Percentiles rank a stretch among this genome's conserved stretches.
These are phyloP conservation scores for Ostrea edulis DNA, from an alignment of 1,140 invertebrate species.

Conservation along the genomic window DNA sequence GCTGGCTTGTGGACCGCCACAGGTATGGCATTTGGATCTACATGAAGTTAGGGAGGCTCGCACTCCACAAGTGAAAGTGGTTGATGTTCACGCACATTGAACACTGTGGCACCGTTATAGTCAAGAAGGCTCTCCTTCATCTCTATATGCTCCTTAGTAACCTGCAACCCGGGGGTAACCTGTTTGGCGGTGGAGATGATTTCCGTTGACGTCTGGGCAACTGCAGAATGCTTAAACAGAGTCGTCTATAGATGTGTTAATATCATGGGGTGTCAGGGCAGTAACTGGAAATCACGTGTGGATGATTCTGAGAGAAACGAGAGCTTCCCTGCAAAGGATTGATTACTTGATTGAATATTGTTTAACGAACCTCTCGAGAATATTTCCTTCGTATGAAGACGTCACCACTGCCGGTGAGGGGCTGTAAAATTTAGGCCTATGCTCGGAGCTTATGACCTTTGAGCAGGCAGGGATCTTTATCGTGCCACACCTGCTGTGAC, in stretches of 20 bases:
- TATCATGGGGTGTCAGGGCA: too few species aligned
- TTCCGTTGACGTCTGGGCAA: not conserved
- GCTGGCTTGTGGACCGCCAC: constrained; percentile 55
- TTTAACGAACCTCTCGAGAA: too few species aligned
- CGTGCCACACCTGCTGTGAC: too few species aligned
- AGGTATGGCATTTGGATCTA: constrained; percentile 52
- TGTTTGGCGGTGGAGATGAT: not conserved
- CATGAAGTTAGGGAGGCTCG: constrained; percentile 50
- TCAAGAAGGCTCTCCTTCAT: constrained; percentile 53
- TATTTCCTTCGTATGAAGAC: too few species aligned
- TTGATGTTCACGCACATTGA: constrained; percentile 58
- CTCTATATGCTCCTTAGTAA: constrained; percentile 44
- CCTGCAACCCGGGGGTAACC: not conserved
- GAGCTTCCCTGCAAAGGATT: too few species aligned
- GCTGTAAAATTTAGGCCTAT: too few species aligned
- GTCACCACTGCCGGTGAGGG: too few species aligned
- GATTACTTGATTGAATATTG: too few species aligned
- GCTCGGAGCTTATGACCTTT: too few species aligned
- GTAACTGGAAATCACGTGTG: not conserved
- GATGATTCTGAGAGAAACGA: not conserved
- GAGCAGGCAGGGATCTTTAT: too few species aligned
- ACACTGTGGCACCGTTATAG: constrained; percentile 51
- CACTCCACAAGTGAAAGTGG: constrained; percentile 54
- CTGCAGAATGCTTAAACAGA: not conserved
- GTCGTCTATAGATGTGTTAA: not conserved